Evolutionary conservation across 2,113 vertebrate genomes (phyloP), one percentile per base, ranked within the genome.

Genomic region (Petrocephalus microphthalmus): DNA sequence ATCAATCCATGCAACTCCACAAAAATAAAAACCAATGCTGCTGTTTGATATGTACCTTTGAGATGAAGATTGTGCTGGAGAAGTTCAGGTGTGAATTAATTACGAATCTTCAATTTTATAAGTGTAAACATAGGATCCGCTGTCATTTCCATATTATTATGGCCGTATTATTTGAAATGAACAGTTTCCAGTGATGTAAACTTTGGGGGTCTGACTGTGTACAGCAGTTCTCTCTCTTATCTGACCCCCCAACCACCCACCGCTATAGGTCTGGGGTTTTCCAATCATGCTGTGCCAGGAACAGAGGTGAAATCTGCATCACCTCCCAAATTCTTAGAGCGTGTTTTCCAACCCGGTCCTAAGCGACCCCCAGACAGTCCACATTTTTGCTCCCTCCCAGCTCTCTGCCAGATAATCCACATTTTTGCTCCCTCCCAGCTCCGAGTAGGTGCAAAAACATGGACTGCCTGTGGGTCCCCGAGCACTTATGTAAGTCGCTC

Each of bases 21-120:
- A 85, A 29, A 85, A 81, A 56, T 11, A 15, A 11, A 87, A 82
- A 42, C n/a, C 17, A 74, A 29, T 45, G 4, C 17, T 60, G 22
- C 15, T 11, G 51, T 81, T 22, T 89, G n/a, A 81, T 37, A 19
- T 29, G 6, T 22, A 0, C 25, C 51, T 37, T 87, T 33, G 37
- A 33, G n/a, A 60, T 51, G 53, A 42, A 19, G 67, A 52, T 83
- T 89, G 29, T 88, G 91, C 90, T 88, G 88, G 85, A 89, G 87
- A 84, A 51, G 1, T 1, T 78, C 42, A 22, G 87, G 83, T 57
- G 89, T 92, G 91, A 93, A 94, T 93, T 92, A 92, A 91, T 91
- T 91, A 92, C 90, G 91, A 91, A 93, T 90, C 78, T 93, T 91
- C 92, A 90, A 94, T 93, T 92, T 90, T 90, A 92, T 91, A 91